Evolutionary conservation across 2,797 vertebrate species (phyloP).

Genomic region (Thripadectes ignobilis): DNA sequence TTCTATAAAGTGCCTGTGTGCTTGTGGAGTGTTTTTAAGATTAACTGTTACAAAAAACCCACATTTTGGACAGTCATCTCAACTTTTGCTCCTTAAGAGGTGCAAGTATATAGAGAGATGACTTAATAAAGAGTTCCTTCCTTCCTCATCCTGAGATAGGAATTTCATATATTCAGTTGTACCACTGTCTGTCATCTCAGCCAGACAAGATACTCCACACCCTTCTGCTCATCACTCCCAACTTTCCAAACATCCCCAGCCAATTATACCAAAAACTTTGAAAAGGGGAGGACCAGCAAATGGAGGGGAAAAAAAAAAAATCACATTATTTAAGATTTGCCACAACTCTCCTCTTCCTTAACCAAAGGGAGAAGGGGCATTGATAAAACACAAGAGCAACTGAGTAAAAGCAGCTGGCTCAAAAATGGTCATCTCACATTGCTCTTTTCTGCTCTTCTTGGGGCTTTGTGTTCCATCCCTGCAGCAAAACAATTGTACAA

Average conservation of each 20-base stretch:
- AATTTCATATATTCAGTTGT: background rate
- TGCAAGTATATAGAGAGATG: background rate
- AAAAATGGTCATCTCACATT: background rate
- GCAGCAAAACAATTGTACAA: background rate
- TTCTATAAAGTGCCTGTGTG: background rate
- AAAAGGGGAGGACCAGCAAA: background rate
- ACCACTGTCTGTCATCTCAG: background rate
- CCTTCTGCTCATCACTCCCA: background rate
- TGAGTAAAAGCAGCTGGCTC: background rate
- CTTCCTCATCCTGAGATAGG: background rate
- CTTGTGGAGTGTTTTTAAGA: background rate
- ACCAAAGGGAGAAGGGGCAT: background rate
- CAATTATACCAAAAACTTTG: background rate
- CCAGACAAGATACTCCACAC: background rate
- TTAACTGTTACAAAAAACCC: background rate
- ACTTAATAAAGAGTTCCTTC: background rate
- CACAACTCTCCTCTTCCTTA: background rate
- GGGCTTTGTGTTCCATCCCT: background rate
- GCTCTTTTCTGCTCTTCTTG: background rate
- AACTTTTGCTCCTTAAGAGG: background rate
- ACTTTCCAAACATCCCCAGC: background rate
- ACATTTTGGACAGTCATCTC: background rate
- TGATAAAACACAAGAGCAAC: background rate
- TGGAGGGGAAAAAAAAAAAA: background rate
- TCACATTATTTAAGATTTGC: background rate